These are phyloP conservation scores for Sphenodon punctatus DNA, from an alignment of 2,797 vertebrate genomes.

Conservation along the genomic window DNA sequence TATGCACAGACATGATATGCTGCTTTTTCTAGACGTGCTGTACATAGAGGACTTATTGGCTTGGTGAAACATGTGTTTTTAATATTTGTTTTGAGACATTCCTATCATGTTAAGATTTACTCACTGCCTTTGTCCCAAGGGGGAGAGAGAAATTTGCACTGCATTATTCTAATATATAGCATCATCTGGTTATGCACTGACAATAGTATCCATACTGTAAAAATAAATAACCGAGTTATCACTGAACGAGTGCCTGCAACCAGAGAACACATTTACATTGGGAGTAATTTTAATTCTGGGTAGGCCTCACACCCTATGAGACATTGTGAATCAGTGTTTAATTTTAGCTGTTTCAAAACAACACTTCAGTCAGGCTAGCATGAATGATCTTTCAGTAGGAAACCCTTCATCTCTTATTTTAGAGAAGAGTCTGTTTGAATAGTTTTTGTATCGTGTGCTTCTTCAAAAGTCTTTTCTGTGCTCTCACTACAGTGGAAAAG, in stretches of 20 bases:
- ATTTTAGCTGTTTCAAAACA: constrained; percentile 25
- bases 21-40: constrained; percentile 47
- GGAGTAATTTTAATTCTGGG: not conserved
- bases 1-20: constrained; percentile 20
- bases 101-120: constrained; percentile 44
- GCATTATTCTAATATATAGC: not conserved
- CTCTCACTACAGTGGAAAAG: not conserved
- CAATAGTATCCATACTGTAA: not conserved
- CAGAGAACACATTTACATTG: constrained; percentile 11
- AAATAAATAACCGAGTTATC: not conserved
- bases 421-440: not conserved
- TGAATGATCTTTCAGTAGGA: not conserved
- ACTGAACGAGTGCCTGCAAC: not conserved
- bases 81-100: constrained; percentile 68
- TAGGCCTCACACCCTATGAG: too few relatives aligned
- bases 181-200: constrained; percentile 55
- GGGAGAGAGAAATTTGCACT: constrained; percentile 47
- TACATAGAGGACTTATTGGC: constrained; percentile 10
- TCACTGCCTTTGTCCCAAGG: constrained; percentile 49
- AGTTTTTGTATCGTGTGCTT: not conserved
- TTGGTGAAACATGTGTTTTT: constrained; percentile 47
- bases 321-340: constrained; percentile 5
- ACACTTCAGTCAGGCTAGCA: not conserved
- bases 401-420: not conserved
- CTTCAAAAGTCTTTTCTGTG: not conserved